phyloP scores from a whole-genome alignment of 92 coral and sea anemone species.

The Porites evermanni region DNA sequence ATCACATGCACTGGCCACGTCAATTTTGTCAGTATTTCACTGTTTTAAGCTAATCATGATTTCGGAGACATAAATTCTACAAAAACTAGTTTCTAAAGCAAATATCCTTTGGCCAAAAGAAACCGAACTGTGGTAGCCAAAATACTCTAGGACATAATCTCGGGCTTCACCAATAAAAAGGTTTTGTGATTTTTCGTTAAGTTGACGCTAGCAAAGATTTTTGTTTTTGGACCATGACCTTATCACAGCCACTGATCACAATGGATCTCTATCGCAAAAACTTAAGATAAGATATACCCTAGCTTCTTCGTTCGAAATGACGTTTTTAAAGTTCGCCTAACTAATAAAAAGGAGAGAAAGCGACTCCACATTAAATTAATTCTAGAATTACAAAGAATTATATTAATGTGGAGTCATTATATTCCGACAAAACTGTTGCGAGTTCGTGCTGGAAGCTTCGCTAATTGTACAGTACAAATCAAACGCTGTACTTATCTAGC shows the following conservation, averaged over 20 bases:
- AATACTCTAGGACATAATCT: conserved; percentile 12
- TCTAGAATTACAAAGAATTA: background rate
- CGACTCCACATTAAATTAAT: background rate
- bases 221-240: background rate
- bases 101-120: conserved; percentile 45
- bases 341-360: background rate
- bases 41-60: conserved; percentile 8
- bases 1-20: no score
- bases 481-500: background rate
- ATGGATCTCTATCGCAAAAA: background rate
- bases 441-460: background rate
- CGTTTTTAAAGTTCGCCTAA: conserved; percentile 1
- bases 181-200: no score
- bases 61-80: conserved; percentile 1
- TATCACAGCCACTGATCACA: conserved; percentile 10
- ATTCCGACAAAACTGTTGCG: background rate
- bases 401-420: background rate
- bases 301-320: background rate
- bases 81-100: conserved; percentile 20
- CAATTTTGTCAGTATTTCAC: background rate
- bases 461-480: background rate
- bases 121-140: conserved; percentile 1
- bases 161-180: conserved; percentile 16
- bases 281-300: background rate
- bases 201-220: conserved; percentile 20